Percentiles rank a stretch among this genome's conserved stretches.
These are phyloP conservation scores for Rhagologus leucostigma DNA, from an alignment of 2,113 vertebrate species.

Conservation along the genomic window DNA sequence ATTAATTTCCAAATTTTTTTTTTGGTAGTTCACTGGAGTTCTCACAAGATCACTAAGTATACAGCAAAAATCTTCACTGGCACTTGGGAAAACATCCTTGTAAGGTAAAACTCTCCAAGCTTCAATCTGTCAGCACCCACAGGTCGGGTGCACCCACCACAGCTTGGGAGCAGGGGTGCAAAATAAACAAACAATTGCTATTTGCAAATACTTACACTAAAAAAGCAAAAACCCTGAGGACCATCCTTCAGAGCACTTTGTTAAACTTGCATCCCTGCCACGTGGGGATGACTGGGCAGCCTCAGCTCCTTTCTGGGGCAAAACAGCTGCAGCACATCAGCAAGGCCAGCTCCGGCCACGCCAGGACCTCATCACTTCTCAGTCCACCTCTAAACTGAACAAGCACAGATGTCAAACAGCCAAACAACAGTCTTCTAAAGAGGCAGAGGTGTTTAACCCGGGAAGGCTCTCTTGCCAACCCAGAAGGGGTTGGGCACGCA, in stretches of 20 bases:
- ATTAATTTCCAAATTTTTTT: not conserved
- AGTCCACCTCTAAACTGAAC: not conserved
- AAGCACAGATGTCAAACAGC: fast-evolving
- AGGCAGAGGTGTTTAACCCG: too few relatives aligned
- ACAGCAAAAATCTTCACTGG: not conserved
- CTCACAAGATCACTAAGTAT: not conserved
- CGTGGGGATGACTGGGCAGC: not conserved
- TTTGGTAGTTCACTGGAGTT: not conserved
- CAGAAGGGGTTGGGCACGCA: fast-evolving
- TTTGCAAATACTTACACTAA: not conserved
- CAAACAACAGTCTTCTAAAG: not conserved
- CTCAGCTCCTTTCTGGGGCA: not conserved
- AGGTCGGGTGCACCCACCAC: fast-evolving
- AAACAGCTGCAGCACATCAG: not conserved
- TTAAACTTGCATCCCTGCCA: not conserved
- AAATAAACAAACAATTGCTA: not conserved
- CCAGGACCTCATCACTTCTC: not conserved
- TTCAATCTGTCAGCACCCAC: not conserved
- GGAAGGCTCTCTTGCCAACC: not conserved
- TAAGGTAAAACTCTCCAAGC: not conserved
- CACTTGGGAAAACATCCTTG: not conserved
- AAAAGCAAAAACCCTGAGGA: not conserved
- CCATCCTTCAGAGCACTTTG: not conserved
- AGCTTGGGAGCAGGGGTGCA: not conserved
- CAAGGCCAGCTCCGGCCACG: not conserved